Conservation (phyloP, 2,113 vertebrate genomes). For the Neogale vison region DNA sequence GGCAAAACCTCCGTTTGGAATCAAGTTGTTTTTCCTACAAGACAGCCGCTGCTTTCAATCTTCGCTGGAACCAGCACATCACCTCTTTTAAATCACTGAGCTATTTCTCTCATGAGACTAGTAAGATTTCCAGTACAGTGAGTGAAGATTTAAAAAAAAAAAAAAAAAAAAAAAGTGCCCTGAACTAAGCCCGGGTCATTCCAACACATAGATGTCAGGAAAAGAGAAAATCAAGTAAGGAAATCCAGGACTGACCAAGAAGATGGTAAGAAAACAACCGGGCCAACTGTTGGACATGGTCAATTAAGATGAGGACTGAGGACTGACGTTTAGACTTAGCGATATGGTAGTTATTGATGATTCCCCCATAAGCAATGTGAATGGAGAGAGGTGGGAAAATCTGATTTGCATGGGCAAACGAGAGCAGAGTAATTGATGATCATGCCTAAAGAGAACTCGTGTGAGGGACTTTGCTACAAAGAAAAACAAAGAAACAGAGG, state of each 20-base stretch:
- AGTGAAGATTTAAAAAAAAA: neutral
- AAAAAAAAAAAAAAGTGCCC: neutral
- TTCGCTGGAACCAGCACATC: neutral
- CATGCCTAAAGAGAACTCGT: neutral
- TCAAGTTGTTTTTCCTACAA: neutral
- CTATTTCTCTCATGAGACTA: neutral
- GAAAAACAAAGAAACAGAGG: neutral
- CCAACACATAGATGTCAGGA: neutral
- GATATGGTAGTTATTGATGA: accelerated
- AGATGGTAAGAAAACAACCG: accelerated
- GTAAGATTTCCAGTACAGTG: neutral
- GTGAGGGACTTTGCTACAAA: neutral
- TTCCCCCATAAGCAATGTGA: neutral
- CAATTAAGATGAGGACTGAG: neutral
- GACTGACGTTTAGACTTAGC: too few species aligned
- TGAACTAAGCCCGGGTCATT: neutral
- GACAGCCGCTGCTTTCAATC: neutral
- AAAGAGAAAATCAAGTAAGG: neutral
- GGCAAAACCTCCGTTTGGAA: neutral
- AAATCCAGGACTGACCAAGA: neutral
- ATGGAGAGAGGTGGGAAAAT: neutral
- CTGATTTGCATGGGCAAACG: accelerated
- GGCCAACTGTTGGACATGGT: too few species aligned
- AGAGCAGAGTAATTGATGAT: neutral
- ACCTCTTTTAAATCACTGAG: neutral